These are phyloP conservation scores for Scaptomyza caliginosa DNA, from an alignment of 2,888 invertebrate genomes.

Conservation along the genomic window DNA sequence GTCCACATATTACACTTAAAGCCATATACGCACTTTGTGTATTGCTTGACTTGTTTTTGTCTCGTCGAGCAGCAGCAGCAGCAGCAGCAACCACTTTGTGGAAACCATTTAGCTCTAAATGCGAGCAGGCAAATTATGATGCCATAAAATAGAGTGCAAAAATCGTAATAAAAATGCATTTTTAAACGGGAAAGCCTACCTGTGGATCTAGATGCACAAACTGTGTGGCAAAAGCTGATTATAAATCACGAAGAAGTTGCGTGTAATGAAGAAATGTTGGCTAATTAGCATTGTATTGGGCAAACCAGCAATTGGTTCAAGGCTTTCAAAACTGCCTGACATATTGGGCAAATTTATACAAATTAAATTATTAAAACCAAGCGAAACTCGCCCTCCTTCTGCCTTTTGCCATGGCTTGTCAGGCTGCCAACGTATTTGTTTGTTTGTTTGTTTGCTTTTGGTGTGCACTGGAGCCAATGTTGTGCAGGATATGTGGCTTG, in stretches of 20 bases:
- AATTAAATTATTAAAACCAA: constrained; percentile 71
- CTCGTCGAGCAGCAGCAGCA: background rate
- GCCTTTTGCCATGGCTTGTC: constrained; percentile 22
- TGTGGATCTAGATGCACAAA: constrained; percentile 17
- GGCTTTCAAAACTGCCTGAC: constrained; percentile 46
- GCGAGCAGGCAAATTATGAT: constrained; percentile 73
- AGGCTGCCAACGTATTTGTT: constrained; percentile 48
- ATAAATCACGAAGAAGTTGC: constrained; percentile 21
- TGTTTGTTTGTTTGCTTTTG: constrained; percentile 37
- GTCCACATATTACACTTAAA: constrained; percentile 66
- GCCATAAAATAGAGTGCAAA: constrained; percentile 49
- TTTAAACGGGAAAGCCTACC: constrained; percentile 36
- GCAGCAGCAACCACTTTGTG: constrained; percentile 58
- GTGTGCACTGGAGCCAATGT: constrained; percentile 37
- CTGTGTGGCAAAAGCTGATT: background rate
- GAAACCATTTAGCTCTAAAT: constrained; percentile 67
- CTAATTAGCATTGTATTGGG: constrained; percentile 45
- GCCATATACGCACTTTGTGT: constrained; percentile 29
- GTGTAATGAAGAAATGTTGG: constrained; percentile 31
- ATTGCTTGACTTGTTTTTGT: constrained; percentile 26
- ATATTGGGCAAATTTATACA: constrained; percentile 76
- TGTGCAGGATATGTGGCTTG: constrained; percentile 63
- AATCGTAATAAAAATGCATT: constrained; percentile 61
- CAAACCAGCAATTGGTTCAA: constrained; percentile 19
- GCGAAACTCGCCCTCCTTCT: background rate